phyloP scores from a whole-genome alignment of 2,797 vertebrate genomes.

The Pachyuromys duprasi region DNA sequence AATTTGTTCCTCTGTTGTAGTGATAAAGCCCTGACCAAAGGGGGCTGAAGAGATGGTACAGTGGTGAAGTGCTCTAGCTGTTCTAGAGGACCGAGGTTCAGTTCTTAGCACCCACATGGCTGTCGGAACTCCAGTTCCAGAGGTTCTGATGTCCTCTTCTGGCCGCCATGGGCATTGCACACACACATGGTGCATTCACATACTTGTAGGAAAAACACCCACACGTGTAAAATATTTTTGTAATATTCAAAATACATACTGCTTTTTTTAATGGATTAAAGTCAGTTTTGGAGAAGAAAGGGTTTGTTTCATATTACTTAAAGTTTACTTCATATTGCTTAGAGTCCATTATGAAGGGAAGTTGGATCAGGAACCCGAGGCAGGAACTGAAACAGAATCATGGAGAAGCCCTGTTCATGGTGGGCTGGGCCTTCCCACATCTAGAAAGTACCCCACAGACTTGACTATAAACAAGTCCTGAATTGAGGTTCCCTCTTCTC shows the following conservation, averaged over 20 bases:
- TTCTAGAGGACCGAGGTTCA: neutral
- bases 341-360: no score
- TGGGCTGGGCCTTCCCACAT: no score
- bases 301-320: no score
- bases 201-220: neutral
- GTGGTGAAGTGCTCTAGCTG: neutral
- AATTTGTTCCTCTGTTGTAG: neutral
- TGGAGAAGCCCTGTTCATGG: no score
- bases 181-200: neutral
- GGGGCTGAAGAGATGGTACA: neutral
- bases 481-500: no score
- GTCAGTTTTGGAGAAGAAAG: neutral
- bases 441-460: no score
- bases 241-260: neutral
- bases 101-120: neutral
- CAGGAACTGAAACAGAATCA: no score
- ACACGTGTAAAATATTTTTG: neutral
- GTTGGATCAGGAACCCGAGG: no score
- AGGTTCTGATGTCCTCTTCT: neutral
- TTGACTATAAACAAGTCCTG: no score
- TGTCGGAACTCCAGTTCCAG: neutral
- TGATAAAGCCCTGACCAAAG: neutral
- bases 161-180: neutral
- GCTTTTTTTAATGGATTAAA: neutral
- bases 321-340: no score